These are phyloP conservation scores for Heliconius hewitsoni DNA, from an alignment of 1,140 invertebrate genomes.

Conservation along the genomic window DNA sequence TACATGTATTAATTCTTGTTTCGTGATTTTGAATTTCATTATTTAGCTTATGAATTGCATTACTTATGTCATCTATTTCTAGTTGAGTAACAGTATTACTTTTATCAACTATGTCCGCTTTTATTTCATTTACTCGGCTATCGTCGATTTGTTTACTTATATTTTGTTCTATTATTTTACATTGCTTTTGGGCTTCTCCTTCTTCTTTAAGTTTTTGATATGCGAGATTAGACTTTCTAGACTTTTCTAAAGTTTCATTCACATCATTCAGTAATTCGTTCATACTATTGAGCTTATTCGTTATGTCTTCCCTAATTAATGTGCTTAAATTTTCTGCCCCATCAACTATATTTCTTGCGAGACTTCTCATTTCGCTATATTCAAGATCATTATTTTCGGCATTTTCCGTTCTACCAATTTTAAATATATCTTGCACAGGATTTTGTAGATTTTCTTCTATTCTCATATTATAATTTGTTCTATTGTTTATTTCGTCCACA, in stretches of 20 bases:
- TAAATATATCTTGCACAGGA: slow-evolving; percentile 57
- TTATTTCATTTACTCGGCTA: slow-evolving; percentile 31
- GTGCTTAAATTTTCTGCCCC: slow-evolving; percentile 72
- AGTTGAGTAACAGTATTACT: slow-evolving; percentile 46
- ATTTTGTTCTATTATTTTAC: slow-evolving; percentile 23
- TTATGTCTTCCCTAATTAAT: slow-evolving; percentile 73
- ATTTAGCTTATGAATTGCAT: slow-evolving; percentile 62
- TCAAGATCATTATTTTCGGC: slow-evolving; percentile 63
- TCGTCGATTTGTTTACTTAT: slow-evolving; percentile 14
- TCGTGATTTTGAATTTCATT: slow-evolving; percentile 66
- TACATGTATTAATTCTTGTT: slow-evolving; percentile 65
- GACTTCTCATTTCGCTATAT: slow-evolving; percentile 69
- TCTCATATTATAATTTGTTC: slow-evolving; percentile 50
- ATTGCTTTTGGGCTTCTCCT: slow-evolving; percentile 42
- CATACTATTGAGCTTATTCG: slow-evolving; percentile 76
- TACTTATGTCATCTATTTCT: slow-evolving; percentile 65
- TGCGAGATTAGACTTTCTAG: slow-evolving; percentile 68
- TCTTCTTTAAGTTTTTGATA: slow-evolving; percentile 69
- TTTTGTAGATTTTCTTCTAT: slow-evolving; percentile 63
- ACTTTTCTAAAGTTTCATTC: slow-evolving; percentile 74
- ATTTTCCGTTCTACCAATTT: slow-evolving; percentile 54
- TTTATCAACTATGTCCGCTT: slow-evolving; percentile 29
- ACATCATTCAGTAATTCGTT: slow-evolving; percentile 77
- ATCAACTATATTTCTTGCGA: slow-evolving; percentile 68
- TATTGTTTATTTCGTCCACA: neutral